Percentiles rank a stretch among this genome's conserved stretches.
Evolutionary conservation across 2,888 invertebrate genomes (phyloP).

Genomic region (Hirtodrosophila cameraria): DNA sequence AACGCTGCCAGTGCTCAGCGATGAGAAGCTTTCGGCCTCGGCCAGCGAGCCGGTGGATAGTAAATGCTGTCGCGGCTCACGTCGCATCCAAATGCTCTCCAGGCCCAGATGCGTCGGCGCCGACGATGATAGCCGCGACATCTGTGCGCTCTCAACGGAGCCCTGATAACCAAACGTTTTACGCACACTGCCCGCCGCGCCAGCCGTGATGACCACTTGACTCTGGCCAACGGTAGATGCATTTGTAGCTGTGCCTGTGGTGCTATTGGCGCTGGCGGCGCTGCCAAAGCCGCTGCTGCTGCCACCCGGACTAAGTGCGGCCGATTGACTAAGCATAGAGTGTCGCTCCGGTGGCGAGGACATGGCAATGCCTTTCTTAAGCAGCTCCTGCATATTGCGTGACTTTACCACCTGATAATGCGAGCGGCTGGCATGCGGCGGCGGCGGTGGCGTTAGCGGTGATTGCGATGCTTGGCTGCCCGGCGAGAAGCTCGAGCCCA

Average conservation of each 20-base stretch:
- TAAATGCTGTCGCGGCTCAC: constrained; percentile 94
- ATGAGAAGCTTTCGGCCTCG: constrained; percentile 93
- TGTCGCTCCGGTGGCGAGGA: constrained; percentile 85
- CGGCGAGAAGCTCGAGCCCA: constrained; percentile 55
- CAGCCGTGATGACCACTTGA: constrained; percentile 52
- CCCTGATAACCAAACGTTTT: constrained; percentile 77
- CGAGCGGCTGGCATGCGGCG: constrained; percentile 82
- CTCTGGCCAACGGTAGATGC: constrained; percentile 30
- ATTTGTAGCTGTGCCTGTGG: constrained; percentile 25
- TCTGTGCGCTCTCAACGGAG: constrained; percentile 70
- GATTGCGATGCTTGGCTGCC: constrained; percentile 85
- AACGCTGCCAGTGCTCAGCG: constrained; percentile 92
- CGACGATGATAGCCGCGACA: constrained; percentile 91
- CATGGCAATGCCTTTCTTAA: constrained; percentile 88
- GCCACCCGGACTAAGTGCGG: constrained; percentile 83
- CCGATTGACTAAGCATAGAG: constrained; percentile 87
- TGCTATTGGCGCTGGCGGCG: constrained; percentile 75
- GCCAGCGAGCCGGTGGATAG: constrained; percentile 93
- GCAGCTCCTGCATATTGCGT: constrained; percentile 84
- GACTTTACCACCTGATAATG: constrained; percentile 82
- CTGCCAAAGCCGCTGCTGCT: constrained; percentile 83
- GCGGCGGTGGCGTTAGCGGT: constrained; percentile 85
- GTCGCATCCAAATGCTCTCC: constrained; percentile 93
- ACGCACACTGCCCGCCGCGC: constrained; percentile 57
- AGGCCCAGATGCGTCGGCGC: constrained; percentile 92